These are phyloP conservation scores for Mirza zaza DNA, from an alignment of 2,113 vertebrate species.

Conservation along the genomic window DNA sequence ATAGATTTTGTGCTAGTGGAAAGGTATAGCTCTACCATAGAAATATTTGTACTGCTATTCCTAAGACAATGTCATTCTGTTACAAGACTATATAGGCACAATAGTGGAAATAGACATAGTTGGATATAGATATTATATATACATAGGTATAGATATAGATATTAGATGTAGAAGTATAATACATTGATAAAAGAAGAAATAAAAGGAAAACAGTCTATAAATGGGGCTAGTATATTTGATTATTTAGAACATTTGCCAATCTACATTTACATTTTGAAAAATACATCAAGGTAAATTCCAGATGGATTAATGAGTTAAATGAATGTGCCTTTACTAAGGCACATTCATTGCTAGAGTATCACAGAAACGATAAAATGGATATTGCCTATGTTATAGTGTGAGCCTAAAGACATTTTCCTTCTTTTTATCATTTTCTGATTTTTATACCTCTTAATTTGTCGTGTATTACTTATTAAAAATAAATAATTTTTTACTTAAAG, in stretches of 20 bases:
- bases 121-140: background rate
- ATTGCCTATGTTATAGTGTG: background rate
- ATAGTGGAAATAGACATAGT: background rate
- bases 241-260: background rate
- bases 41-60: background rate
- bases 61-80: background rate
- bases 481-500: background rate
- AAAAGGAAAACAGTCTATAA: background rate
- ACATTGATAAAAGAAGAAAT: background rate
- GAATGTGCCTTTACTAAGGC: constrained; percentile 19
- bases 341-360: background rate
- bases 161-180: background rate
- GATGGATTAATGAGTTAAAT: background rate
- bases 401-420: background rate
- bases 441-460: background rate
- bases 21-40: background rate
- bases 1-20: background rate
- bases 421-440: background rate
- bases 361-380: background rate
- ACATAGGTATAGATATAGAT: background rate
- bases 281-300: background rate
- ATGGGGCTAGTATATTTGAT: background rate
- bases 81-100: background rate
- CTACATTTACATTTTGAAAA: background rate
- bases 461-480: background rate